phyloP scores from a whole-genome alignment of 2,113 vertebrate genomes.

The Butastur rufipennis region DNA sequence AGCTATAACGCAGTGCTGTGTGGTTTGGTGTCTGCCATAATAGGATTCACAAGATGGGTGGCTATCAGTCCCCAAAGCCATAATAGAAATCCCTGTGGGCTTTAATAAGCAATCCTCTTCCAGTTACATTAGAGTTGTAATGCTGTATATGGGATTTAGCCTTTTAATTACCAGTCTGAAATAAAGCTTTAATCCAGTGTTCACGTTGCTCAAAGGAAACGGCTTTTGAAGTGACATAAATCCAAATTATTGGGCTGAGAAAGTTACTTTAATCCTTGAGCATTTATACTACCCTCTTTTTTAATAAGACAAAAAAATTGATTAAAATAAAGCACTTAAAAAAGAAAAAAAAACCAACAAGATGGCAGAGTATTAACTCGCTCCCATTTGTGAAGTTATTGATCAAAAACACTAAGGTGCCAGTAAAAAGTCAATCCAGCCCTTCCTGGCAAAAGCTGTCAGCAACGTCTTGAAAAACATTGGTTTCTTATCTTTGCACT shows the following conservation, averaged over 20 bases:
- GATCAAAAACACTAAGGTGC: constrained; percentile 38
- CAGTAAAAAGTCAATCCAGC: constrained; percentile 30
- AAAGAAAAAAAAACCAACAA: not conserved
- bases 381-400: constrained; percentile 23
- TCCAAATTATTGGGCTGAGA: not conserved
- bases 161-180: constrained; percentile 67
- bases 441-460: constrained; percentile 20
- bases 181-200: constrained; percentile 50
- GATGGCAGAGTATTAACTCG: not conserved
- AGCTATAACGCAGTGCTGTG: not conserved
- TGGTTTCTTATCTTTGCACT: not conserved
- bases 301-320: not conserved
- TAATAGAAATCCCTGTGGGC: constrained; percentile 11
- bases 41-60: constrained; percentile 39
- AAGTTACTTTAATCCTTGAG: constrained; percentile 2
- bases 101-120: constrained; percentile 62
- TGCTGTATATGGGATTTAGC: constrained; percentile 44
- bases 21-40: not conserved
- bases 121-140: constrained; percentile 52
- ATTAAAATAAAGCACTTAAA: not conserved
- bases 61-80: constrained; percentile 22
- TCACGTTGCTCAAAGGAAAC: constrained; percentile 35
- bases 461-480: not conserved
- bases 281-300: not conserved
- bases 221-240: constrained; percentile 43